Evolutionary conservation across 2,888 invertebrate genomes (phyloP).

Genomic region (Cosmorhoe ocellata): DNA sequence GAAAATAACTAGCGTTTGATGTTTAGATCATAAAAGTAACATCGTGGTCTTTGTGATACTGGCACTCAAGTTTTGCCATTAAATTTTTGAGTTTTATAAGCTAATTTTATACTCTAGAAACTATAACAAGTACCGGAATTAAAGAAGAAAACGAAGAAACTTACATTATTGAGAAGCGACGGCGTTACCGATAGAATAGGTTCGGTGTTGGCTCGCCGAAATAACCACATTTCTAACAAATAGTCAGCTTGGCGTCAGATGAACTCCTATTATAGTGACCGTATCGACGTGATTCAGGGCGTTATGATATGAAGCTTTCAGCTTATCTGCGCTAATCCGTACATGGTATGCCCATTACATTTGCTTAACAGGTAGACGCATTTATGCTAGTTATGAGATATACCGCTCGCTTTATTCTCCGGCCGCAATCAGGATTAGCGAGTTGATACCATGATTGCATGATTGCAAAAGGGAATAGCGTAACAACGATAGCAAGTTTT

Average conservation of each 20-base stretch:
- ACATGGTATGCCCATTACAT: constrained; percentile 59
- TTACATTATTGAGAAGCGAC: constrained; percentile 47
- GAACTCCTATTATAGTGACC: constrained; percentile 30
- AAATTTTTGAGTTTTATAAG: too few relatives aligned
- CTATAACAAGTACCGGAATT: too few relatives aligned
- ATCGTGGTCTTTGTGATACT: too few relatives aligned
- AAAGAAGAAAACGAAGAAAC: constrained; percentile 26
- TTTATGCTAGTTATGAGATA: constrained; percentile 22
- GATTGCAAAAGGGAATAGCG: too few relatives aligned
- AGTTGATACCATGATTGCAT: too few relatives aligned
- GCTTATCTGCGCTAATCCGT: constrained; percentile 48
- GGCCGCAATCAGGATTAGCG: too few relatives aligned
- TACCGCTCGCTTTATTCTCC: too few relatives aligned
- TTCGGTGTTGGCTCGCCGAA: constrained; percentile 58
- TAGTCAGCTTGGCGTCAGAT: constrained; percentile 11
- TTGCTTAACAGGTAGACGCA: constrained; percentile 44
- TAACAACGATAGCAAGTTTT: too few relatives aligned
- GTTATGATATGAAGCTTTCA: constrained; percentile 23
- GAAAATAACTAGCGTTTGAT: too few relatives aligned
- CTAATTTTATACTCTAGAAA: too few relatives aligned
- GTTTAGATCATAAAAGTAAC: too few relatives aligned
- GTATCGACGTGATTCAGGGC: constrained; percentile 20
- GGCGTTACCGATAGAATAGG: constrained; percentile 49
- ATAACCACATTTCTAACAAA: constrained; percentile 56
- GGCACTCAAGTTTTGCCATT: too few relatives aligned